These are phyloP conservation scores for Malachius bipustulatus DNA, from an alignment of 2,888 invertebrate genomes.

Conservation along the genomic window DNA sequence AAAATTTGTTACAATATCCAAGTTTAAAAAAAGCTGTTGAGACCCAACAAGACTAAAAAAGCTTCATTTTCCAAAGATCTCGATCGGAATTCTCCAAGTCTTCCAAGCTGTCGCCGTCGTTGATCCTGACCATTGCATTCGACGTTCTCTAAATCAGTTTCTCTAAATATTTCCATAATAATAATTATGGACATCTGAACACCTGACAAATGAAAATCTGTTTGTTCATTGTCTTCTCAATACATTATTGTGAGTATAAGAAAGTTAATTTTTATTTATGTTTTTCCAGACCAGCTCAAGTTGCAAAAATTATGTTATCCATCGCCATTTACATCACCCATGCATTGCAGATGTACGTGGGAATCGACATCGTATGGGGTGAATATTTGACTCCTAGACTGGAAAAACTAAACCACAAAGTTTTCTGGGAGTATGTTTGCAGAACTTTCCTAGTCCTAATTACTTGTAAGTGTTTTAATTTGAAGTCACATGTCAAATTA, in stretches of 20 bases:
- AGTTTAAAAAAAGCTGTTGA: no score
- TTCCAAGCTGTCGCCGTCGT: no score
- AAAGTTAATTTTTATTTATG: background rate
- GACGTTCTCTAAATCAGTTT: no score
- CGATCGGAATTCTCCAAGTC: no score
- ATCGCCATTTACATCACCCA: constrained; percentile 84
- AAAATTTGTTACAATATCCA: no score
- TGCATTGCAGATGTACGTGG: constrained; percentile 89
- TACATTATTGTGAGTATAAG: background rate
- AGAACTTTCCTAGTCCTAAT: constrained; percentile 65
- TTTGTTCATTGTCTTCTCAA: no score
- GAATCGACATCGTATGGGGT: constrained; percentile 87
- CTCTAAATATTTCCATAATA: no score
- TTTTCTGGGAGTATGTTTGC: constrained; percentile 65
- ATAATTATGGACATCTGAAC: no score
- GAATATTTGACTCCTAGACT: constrained; percentile 52
- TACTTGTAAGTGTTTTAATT: constrained; percentile 62
- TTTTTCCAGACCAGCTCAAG: constrained; percentile 50
- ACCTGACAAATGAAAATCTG: no score
- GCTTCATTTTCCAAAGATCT: no score
- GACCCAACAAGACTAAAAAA: no score
- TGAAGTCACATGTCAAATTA: background rate
- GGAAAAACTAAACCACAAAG: constrained; percentile 46
- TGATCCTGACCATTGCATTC: no score
- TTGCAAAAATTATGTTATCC: constrained; percentile 61